Percentiles rank a stretch among this genome's conserved stretches.
These are phyloP conservation scores for Parnassius orleans DNA, from an alignment of 2,888 invertebrate genomes.

Conservation along the genomic window DNA sequence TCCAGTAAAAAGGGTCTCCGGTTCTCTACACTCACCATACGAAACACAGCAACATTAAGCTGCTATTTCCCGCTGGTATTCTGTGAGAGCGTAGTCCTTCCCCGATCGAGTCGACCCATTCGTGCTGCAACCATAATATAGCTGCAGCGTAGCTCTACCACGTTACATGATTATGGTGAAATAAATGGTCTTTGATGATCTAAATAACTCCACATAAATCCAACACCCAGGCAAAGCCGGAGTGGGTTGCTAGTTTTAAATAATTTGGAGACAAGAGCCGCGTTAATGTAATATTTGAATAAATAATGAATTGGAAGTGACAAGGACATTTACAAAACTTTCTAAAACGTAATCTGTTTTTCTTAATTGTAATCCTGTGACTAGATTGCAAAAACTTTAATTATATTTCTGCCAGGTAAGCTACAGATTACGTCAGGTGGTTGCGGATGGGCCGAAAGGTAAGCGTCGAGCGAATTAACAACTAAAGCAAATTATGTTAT, in stretches of 20 bases:
- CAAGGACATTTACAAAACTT: conserved; percentile 8
- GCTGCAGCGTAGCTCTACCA: too few relatives aligned
- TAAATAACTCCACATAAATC: neutral
- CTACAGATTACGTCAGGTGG: conserved; percentile 2
- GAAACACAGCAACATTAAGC: too few relatives aligned
- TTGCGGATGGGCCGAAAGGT: neutral
- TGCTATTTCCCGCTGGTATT: too few relatives aligned
- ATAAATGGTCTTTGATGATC: neutral
- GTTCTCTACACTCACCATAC: too few relatives aligned
- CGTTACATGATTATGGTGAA: neutral
- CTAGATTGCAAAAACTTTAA: conserved; percentile 20
- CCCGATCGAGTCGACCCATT: too few relatives aligned
- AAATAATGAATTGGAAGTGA: neutral
- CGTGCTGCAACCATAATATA: too few relatives aligned
- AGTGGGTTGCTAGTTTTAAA: neutral
- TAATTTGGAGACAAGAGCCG: neutral
- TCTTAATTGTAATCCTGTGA: conserved; percentile 15
- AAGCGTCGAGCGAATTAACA: neutral
- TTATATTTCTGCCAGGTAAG: conserved; percentile 8
- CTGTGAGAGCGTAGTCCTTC: too few relatives aligned
- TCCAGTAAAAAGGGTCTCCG: too few relatives aligned
- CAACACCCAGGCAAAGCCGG: neutral
- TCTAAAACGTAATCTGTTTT: conserved; percentile 18
- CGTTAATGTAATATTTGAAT: neutral
- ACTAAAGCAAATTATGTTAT: too few relatives aligned